Base-by-base conservation (phyloP, 2,888 invertebrate genomes). In the Spodoptera exigua region DNA sequence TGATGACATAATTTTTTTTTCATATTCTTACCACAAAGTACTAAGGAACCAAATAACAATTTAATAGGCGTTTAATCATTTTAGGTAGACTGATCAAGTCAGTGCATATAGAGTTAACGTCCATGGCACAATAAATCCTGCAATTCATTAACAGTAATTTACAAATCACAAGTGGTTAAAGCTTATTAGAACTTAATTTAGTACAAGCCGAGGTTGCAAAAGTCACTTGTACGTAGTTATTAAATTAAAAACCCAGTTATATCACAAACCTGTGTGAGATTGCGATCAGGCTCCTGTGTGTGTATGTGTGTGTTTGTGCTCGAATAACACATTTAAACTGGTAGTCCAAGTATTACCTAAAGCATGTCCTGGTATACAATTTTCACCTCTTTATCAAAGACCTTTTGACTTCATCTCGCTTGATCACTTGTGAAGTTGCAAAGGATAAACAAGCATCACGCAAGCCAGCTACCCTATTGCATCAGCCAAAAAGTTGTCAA, bases 401-500 rank as follows among this genome's bases (percentile, higher is more conserved):
- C 16, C 52, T 52, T 80, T 78, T 59, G 79, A 82, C 72, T 77
- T 70, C 54, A 79, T 84, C 68, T 88, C 53, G 83, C 76, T 80
- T 78, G 82, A 67, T 73, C 47, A 65, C 48, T 61, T 55, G 47
- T 52, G 51, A 45, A 48, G 57, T 66, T 76, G 75, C 63, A 74
- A 79, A 81, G 80, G 80, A 85, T 83, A 87, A 86, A 85, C 78
- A 83, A 85, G 80, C 79, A 84, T 85, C 81, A 86, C 80, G 91
- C 85, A 92, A 92, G 80, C 70, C 60, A 76, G 77, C 75, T 74
- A 81, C 80, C 82, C 83, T 90, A 90, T 93, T 93, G 92, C 92
- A 91, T 92, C 92, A 93, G 91, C 91, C 89, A 82, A 85, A 76
- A 86, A 87, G 78, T 86, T 79, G 87, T 76, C 85, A 86, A 80